phyloP scores from a whole-genome alignment of 2,113 vertebrate species.

The Ivindomyrus marchei region DNA sequence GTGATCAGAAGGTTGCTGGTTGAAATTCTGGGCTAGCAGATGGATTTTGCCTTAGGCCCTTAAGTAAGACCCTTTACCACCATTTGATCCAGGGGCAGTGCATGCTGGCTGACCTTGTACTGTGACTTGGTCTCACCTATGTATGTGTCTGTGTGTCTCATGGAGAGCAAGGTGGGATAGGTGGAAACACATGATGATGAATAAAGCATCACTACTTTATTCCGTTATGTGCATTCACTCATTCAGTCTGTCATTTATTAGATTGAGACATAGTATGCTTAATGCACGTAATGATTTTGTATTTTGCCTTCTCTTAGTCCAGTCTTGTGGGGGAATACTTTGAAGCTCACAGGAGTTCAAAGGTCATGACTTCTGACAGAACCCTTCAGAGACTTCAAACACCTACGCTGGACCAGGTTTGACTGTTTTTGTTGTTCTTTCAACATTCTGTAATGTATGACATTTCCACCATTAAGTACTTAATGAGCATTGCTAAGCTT shows the following conservation, averaged over 20 bases:
- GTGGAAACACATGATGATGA: not conserved
- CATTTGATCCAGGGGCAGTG: not conserved
- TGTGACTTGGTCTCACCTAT: not conserved
- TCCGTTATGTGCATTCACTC: not conserved
- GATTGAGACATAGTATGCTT: not conserved
- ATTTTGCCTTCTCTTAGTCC: slow-evolving; percentile 49
- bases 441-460: not conserved
- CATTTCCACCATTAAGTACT: not conserved
- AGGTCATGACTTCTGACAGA: slow-evolving; percentile 86
- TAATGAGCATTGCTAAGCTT: not conserved
- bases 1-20: not conserved
- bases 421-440: not conserved
- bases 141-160: not conserved
- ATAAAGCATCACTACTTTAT: not conserved
- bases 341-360: slow-evolving; percentile 91
- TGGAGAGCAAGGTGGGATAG: not conserved
- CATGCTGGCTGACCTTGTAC: not conserved
- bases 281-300: not conserved
- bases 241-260: not conserved
- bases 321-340: slow-evolving; percentile 88
- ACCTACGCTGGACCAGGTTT: slow-evolving; percentile 81
- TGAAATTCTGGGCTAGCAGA: not conserved
- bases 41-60: not conserved
- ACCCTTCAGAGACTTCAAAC: slow-evolving; percentile 81
- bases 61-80: not conserved